Base-by-base conservation (phyloP, 1,140 invertebrate genomes). In the Lethrus apterus region DNA sequence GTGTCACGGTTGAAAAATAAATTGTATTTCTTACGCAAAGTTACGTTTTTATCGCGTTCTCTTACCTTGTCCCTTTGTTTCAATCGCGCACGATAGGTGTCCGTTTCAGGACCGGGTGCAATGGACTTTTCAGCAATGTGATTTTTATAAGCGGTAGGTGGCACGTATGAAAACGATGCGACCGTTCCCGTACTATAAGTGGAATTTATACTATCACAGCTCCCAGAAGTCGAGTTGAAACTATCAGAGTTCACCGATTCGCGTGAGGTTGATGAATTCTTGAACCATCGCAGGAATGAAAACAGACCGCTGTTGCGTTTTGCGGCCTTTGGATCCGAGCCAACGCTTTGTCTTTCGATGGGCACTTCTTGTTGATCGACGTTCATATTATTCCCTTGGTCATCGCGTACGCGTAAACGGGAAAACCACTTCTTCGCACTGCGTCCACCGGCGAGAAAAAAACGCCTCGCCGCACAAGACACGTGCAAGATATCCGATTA, bases 161-260 rank as follows among this genome's bases (percentile, higher is more conserved):
- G 62, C 36, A 81, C 62, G 58, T 81, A 86, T 4, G 81, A 76
- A 60, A 87, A 86, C 55, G 82, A 84, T 4, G 72, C 76, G 0
- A 78, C 79, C 0, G 81, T 84, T 11, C 81, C 75, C 11, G 79
- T 83, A 54, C 83, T 85, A 52, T 78, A 73, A 14, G 73, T 62
- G 2, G 75, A 77, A 55, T 72, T 70, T 33, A 77, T 64, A 56
- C 77, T 79, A 15, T 72, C 74, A 34, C 60, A 69, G 54, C 76
- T 77, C 23, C 60, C 54, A 11, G 54, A 45, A 13, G 53, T 9
- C 7, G 46, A 49, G 34, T 56, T 49, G 31, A 44, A 56, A 46
- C 36, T 51, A 34, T 14, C 43, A 14, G 49, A 47, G 33, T 48
- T 48, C 17, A 62, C 55, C 20, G 58, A 62, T 52, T 64, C 61